phyloP scores from a whole-genome alignment of 2,113 vertebrate species.

The Loxodonta africana region DNA sequence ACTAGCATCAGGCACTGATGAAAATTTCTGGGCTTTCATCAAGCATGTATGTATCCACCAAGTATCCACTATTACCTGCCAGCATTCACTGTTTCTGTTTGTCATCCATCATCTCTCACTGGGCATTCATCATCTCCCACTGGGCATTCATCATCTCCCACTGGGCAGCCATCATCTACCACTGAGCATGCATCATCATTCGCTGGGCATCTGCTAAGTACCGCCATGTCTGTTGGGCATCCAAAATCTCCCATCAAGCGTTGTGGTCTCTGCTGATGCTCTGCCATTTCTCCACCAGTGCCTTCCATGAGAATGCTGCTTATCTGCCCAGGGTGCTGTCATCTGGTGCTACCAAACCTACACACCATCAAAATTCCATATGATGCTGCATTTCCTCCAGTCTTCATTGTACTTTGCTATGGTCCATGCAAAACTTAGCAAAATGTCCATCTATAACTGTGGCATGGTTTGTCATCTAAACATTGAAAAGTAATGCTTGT shows the following conservation, averaged over 20 bases:
- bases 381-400: slow-evolving; percentile 1
- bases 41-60: background rate
- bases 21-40: slow-evolving; percentile 26
- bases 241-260: slow-evolving; percentile 66
- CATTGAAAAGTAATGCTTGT: background rate
- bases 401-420: background rate
- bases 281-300: slow-evolving; percentile 68
- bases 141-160: background rate
- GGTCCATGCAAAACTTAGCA: background rate
- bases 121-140: slow-evolving; percentile 32
- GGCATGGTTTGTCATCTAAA: background rate
- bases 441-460: background rate
- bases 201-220: slow-evolving; percentile 78
- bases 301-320: slow-evolving; percentile 62
- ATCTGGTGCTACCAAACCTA: slow-evolving; percentile 21
- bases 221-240: slow-evolving; percentile 76
- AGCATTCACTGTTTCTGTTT: slow-evolving; percentile 22
- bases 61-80: background rate
- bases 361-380: slow-evolving; percentile 16
- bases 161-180: slow-evolving; percentile 5
- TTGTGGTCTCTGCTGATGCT: slow-evolving; percentile 71
- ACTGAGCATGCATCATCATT: slow-evolving; percentile 61
- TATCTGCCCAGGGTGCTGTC: slow-evolving; percentile 22
- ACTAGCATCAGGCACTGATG: background rate
- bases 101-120: slow-evolving; percentile 37